phyloP scores from a whole-genome alignment of 2,797 vertebrate species.

The Takifugu ocellatus region DNA sequence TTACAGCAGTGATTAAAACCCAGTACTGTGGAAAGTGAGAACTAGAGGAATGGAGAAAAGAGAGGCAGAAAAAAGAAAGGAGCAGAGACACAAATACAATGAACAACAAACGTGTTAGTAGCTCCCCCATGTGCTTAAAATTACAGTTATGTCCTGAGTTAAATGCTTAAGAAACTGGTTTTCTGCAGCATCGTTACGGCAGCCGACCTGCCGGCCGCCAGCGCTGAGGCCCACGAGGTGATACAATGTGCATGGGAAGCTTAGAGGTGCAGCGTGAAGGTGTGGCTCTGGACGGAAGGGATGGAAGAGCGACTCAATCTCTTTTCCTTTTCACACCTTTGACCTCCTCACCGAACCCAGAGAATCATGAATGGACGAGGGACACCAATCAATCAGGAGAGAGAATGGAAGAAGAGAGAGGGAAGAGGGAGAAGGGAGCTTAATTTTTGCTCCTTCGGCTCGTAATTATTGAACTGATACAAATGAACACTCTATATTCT shows the following conservation, averaged over 20 bases:
- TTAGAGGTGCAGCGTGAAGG: neutral
- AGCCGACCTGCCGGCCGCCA: constrained; percentile 13
- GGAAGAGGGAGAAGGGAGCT: neutral
- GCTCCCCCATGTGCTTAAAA: constrained; percentile 26
- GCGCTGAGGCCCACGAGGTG: constrained; percentile 10
- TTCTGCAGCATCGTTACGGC: constrained; percentile 29
- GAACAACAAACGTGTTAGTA: constrained; percentile 36
- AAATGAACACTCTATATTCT: too few species aligned
- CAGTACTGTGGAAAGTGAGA: constrained; percentile 69
- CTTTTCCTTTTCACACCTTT: constrained; percentile 7
- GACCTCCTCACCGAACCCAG: constrained; percentile 3
- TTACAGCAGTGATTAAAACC: constrained; percentile 84
- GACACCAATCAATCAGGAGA: neutral
- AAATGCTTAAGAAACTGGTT: constrained; percentile 39
- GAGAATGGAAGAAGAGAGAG: neutral
- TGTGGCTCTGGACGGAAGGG: neutral
- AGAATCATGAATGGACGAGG: neutral
- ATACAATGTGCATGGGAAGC: constrained; percentile 9
- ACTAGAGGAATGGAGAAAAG: constrained; percentile 33
- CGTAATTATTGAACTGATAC: too few species aligned
- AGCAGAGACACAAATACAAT: constrained; percentile 33
- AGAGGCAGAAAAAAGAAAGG: constrained; percentile 33
- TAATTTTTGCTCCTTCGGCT: too few species aligned
- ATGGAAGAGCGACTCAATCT: neutral
- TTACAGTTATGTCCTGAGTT: constrained; percentile 4